Conservation (phyloP, 2,113 vertebrate species). For the Sturnus vulgaris region DNA sequence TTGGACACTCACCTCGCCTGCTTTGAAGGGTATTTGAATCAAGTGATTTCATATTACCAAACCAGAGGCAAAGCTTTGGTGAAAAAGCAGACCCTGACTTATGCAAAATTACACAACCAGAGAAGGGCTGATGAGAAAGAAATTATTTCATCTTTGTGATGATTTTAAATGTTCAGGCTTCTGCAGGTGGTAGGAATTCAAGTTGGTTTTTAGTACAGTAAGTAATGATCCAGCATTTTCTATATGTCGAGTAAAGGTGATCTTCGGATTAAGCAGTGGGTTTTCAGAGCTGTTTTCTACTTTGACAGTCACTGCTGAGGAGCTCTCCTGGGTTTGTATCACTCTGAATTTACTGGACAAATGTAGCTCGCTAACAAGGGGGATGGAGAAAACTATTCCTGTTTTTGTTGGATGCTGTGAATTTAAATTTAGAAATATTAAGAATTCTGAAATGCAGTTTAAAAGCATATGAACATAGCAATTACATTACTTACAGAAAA, state of each 20-base stretch:
- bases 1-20: neutral
- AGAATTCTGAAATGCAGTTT: neutral
- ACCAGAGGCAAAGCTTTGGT: neutral
- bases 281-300: neutral
- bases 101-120: neutral
- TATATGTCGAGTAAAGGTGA: neutral
- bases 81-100: neutral
- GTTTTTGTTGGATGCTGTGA: neutral
- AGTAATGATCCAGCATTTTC: neutral
- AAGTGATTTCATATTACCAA: neutral
- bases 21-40: neutral
- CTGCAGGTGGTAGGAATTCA: neutral
- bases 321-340: neutral
- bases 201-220: neutral
- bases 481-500: neutral
- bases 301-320: neutral
- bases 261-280: neutral
- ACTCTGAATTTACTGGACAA: neutral
- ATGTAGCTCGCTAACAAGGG: neutral
- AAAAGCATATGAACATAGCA: neutral
- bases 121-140: neutral
- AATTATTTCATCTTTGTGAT: neutral
- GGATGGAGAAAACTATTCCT: neutral
- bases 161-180: neutral
- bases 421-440: neutral